Percentiles rank a stretch among this genome's conserved stretches.
Evolutionary conservation across 2,888 invertebrate species (phyloP).

Genomic region (Chromoteleia sp.): DNA sequence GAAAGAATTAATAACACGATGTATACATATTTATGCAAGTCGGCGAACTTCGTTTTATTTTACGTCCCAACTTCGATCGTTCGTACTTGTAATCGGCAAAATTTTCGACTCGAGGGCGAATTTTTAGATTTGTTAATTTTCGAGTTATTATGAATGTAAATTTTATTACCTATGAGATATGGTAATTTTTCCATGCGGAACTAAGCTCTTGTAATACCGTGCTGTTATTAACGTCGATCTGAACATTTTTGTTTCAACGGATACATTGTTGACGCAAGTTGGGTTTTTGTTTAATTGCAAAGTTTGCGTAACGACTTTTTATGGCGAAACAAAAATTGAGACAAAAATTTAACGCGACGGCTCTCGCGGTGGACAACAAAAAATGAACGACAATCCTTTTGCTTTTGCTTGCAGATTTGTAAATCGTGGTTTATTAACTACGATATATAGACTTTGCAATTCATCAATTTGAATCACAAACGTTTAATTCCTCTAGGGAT

Average conservation of each 20-base stretch:
- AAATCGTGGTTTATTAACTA: conserved; percentile 24
- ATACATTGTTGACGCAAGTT: background rate
- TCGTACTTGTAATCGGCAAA: conserved; percentile 20
- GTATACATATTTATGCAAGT: conserved; percentile 49
- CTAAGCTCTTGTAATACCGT: conserved; percentile 18
- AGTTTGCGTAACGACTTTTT: background rate
- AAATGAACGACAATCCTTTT: background rate
- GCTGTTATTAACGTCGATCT: conserved; percentile 22
- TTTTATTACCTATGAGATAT: conserved; percentile 45
- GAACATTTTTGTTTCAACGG: background rate
- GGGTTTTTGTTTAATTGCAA: conserved; percentile 1
- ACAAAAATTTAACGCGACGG: background rate
- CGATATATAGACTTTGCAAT: conserved; percentile 30
- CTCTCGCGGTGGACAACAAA: background rate
- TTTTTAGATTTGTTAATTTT: conserved; percentile 43
- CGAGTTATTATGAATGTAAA: conserved; percentile 51
- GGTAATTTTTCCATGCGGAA: conserved; percentile 24
- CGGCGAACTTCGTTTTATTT: conserved; percentile 6
- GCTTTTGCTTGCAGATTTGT: conserved; percentile 15
- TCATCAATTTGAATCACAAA: conserved; percentile 41
- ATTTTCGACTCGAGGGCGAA: conserved; percentile 8
- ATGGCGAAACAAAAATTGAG: too few relatives aligned
- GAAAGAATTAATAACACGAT: conserved; percentile 62
- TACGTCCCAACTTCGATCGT: conserved; percentile 9
- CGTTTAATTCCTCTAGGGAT: conserved; percentile 39